These are phyloP conservation scores for Eilema sororculum DNA, from an alignment of 2,888 invertebrate species.

Conservation along the genomic window DNA sequence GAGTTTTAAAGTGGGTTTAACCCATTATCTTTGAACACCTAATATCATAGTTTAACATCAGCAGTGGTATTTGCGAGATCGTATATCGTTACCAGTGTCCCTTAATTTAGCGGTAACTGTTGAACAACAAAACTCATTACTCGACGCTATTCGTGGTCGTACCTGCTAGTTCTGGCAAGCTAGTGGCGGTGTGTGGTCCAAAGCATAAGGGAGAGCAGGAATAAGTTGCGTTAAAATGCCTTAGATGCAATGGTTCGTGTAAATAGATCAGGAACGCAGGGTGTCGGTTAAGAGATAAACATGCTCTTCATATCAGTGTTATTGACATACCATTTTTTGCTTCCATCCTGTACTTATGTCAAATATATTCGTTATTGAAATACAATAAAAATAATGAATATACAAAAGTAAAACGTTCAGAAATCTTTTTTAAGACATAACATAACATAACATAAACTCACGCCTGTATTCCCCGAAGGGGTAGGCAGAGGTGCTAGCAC, in stretches of 20 bases:
- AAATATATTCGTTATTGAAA: no score
- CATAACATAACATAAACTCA: no score
- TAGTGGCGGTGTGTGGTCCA: slow-evolving; percentile 55
- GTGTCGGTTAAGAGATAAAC: neutral
- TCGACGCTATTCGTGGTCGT: slow-evolving; percentile 73
- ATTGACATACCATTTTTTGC: neutral
- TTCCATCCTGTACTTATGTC: neutral
- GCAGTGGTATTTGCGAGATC: slow-evolving; percentile 54
- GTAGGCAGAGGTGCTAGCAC: no score
- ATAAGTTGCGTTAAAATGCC: neutral
- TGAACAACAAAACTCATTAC: slow-evolving; percentile 86
- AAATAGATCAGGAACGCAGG: neutral
- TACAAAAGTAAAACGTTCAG: neutral
- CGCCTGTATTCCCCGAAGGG: no score
- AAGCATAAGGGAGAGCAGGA: slow-evolving; percentile 35
- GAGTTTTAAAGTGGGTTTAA: neutral
- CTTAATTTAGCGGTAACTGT: slow-evolving; percentile 77
- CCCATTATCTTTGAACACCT: slow-evolving; percentile 24
- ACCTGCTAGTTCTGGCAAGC: slow-evolving; percentile 76
- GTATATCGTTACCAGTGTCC: slow-evolving; percentile 69
- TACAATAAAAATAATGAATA: neutral
- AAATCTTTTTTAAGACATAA: no score
- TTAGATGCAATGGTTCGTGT: neutral
- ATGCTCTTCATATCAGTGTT: neutral
- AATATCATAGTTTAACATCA: slow-evolving; percentile 54